Evolutionary conservation across 2,113 vertebrate species (phyloP), one percentile per base, ranked within the genome.

Genomic region (Australoheros scitulus): DNA sequence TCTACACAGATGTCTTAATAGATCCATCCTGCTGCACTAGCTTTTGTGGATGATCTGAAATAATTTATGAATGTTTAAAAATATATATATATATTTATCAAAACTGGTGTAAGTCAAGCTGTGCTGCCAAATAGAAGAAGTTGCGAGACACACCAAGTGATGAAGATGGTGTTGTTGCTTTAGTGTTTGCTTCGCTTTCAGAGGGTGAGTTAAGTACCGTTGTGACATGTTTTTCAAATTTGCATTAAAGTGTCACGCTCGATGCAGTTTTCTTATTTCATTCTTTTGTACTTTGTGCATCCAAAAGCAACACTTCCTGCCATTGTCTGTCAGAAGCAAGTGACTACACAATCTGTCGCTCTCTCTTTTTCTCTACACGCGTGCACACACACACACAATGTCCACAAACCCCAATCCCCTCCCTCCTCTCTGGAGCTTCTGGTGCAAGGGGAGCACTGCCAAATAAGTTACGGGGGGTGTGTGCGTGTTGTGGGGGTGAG

Each of bases 231-330:
- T 74, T 82, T 84, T 17, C 34, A 76, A 50, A 10, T 29, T 24
- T 17, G 22, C 4, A 57, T 34, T 15, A 13, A 68, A 24, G 11
- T 15, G 50, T 64, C 60, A 77, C 50, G 10, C 65, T 76, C 26
- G 17, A 79, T 85, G 26, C 70, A 65, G 32, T 80, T 72, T 85
- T 91, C 55, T 81, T 81, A 75, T 89, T 91, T 88, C 65, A 17
- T 58, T 85, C 78, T 75, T 77, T 38, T 77, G 80, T 86, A 86
- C 88, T 91, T 77, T 76, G 82, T 88, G 84, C 86, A 90, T 92
- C 86, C 86, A 87, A 87, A 93, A 88, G 85, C 85, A 89, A 88
- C 78, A 90, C 89, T 94, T 95, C 95, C 95, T 95, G 92, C 92
- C 74, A 94, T 95, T 95, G 95, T 94, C 88, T 87, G 64, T 86